Evolutionary conservation across 2,888 invertebrate species (phyloP).

Genomic region (Campoplex capitator): DNA sequence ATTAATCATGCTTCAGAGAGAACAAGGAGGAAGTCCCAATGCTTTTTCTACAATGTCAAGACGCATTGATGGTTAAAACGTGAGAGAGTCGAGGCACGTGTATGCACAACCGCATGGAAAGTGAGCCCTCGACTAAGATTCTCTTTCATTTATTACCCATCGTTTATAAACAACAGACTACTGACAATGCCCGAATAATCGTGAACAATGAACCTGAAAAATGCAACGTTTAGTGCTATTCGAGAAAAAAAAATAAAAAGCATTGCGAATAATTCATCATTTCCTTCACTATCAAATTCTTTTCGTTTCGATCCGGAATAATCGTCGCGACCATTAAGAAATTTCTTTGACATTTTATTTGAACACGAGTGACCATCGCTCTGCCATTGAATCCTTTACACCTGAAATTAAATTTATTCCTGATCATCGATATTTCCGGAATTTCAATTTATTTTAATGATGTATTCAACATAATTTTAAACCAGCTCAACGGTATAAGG

Average conservation of each 20-base stretch:
- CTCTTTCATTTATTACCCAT: conserved; percentile 77
- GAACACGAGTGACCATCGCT: too few relatives aligned
- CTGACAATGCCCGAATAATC: conserved; percentile 71
- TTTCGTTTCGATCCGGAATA: neutral
- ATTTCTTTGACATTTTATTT: too few relatives aligned
- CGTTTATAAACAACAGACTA: conserved; percentile 75
- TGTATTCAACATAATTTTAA: too few relatives aligned
- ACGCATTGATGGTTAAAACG: conserved; percentile 9
- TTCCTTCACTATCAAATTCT: conserved; percentile 22
- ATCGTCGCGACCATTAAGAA: too few relatives aligned
- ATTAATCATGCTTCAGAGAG: conserved; percentile 76
- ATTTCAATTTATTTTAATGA: too few relatives aligned
- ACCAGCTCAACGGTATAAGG: too few relatives aligned
- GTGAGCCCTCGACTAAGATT: conserved; percentile 49
- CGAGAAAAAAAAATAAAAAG: conserved; percentile 39
- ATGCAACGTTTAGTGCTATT: conserved; percentile 56
- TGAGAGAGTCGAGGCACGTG: conserved; percentile 58
- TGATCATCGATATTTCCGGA: too few relatives aligned
- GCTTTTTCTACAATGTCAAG: conserved; percentile 38
- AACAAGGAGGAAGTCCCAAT: conserved; percentile 47
- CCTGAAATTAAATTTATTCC: too few relatives aligned
- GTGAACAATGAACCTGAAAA: conserved; percentile 68
- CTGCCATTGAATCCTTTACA: too few relatives aligned
- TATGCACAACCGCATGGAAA: conserved; percentile 50
- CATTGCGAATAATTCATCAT: conserved; percentile 63